Evolutionary conservation across 2,113 vertebrate genomes (phyloP).

Genomic region (Lepidothrix coronata): DNA sequence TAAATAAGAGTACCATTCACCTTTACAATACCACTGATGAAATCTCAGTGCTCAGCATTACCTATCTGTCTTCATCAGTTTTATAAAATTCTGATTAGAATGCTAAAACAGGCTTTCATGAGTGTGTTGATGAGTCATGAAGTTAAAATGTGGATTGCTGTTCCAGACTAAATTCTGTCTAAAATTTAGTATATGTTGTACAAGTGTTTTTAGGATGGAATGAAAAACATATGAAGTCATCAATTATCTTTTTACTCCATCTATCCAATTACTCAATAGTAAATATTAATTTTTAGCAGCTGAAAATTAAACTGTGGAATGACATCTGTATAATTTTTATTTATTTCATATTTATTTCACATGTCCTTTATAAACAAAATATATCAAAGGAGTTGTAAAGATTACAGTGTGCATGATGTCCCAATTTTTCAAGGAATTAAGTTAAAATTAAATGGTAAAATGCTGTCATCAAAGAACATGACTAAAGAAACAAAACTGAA

Average conservation of each 20-base stretch:
- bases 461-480: background rate
- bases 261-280: background rate
- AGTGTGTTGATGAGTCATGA: background rate
- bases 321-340: background rate
- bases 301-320: background rate
- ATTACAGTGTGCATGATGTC: background rate
- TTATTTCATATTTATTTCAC: background rate
- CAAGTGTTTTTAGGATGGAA: background rate
- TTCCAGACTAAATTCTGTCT: background rate
- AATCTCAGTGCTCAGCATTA: background rate
- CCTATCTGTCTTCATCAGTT: background rate
- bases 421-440: background rate
- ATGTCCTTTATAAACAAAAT: background rate
- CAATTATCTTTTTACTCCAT: background rate
- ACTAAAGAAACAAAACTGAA: background rate
- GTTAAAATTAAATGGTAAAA: background rate
- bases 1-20: background rate
- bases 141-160: background rate
- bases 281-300: background rate
- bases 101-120: background rate
- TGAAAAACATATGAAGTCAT: background rate
- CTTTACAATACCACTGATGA: background rate
- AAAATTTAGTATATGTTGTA: background rate
- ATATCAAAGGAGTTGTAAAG: background rate
- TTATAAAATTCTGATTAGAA: conserved; percentile 30